These are phyloP conservation scores for Athene noctua DNA, from an alignment of 2,113 vertebrate species.

Conservation along the genomic window DNA sequence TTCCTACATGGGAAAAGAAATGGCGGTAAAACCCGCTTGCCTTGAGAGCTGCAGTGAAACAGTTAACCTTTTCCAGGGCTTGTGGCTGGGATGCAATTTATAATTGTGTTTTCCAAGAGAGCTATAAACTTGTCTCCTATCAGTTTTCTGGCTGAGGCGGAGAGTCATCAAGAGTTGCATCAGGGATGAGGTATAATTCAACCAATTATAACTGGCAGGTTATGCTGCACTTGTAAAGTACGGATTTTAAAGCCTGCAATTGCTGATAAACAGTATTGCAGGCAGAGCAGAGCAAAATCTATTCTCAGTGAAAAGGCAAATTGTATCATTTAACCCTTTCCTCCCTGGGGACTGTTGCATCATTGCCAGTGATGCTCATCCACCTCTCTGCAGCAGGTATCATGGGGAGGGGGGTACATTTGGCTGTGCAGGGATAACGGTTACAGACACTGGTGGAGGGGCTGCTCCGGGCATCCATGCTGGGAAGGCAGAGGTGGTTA, in stretches of 20 bases:
- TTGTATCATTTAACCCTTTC: not conserved
- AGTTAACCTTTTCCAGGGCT: conserved; percentile 37
- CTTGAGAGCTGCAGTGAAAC: not conserved
- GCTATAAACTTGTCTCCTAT: conserved; percentile 63
- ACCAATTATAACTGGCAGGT: conserved; percentile 62
- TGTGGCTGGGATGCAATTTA: conserved; percentile 34
- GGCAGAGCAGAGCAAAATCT: not conserved
- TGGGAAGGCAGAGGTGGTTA: not conserved
- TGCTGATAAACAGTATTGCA: conserved; percentile 54
- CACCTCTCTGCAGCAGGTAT: not conserved
- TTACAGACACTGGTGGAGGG: not conserved
- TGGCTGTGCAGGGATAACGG: not conserved
- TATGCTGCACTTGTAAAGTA: conserved; percentile 61
- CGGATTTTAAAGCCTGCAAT: conserved; percentile 60
- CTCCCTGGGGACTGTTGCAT: fast-evolving
- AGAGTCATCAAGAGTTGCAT: conserved; percentile 64
- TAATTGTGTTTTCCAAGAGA: conserved; percentile 63
- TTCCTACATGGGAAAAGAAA: not conserved
- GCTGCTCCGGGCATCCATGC: fast-evolving
- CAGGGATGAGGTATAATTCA: conserved; percentile 63
- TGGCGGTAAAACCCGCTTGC: fast-evolving
- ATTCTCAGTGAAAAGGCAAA: not conserved
- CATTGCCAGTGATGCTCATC: not conserved
- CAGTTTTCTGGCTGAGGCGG: conserved; percentile 43
- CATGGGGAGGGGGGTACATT: not conserved